Evolutionary conservation across 2,797 vertebrate genomes (phyloP).

Genomic region (Rhabdophis nuchalis): DNA sequence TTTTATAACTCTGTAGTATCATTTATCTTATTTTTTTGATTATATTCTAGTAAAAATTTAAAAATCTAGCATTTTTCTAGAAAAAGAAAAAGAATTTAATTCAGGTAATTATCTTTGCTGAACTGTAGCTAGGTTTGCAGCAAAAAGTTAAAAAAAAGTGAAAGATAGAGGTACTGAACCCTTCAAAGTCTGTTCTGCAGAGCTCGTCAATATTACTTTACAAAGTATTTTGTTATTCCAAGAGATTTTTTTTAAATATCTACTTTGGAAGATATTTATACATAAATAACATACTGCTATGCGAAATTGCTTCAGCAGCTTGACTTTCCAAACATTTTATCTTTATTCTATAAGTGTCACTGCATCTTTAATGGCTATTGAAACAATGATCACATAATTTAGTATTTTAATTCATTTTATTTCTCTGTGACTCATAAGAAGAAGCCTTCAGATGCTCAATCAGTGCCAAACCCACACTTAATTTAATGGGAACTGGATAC

Average conservation of each 20-base stretch:
- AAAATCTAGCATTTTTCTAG: background rate
- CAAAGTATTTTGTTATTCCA: constrained; percentile 15
- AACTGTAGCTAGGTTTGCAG: background rate
- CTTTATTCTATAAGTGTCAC: constrained; percentile 13
- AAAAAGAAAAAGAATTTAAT: background rate
- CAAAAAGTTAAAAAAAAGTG: background rate
- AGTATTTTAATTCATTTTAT: constrained; percentile 5
- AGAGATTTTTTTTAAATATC: constrained; percentile 13
- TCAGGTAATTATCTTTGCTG: background rate
- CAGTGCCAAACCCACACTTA: background rate
- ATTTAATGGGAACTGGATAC: fast-evolving
- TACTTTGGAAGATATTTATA: constrained; percentile 39
- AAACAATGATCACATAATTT: constrained; percentile 16
- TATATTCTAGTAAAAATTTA: background rate
- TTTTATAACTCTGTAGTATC: background rate
- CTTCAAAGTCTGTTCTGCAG: constrained; percentile 30
- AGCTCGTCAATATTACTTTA: constrained; percentile 9
- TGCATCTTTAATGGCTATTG: constrained; percentile 40
- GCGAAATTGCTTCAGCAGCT: constrained; percentile 33
- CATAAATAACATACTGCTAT: constrained; percentile 38
- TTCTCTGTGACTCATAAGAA: constrained; percentile 13
- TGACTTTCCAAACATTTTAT: constrained; percentile 15
- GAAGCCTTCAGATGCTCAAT: background rate
- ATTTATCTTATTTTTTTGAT: background rate
- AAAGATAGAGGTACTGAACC: background rate